These are phyloP conservation scores for Xanthostigma xanthostigma DNA, from an alignment of 2,888 invertebrate genomes.

Conservation along the genomic window DNA sequence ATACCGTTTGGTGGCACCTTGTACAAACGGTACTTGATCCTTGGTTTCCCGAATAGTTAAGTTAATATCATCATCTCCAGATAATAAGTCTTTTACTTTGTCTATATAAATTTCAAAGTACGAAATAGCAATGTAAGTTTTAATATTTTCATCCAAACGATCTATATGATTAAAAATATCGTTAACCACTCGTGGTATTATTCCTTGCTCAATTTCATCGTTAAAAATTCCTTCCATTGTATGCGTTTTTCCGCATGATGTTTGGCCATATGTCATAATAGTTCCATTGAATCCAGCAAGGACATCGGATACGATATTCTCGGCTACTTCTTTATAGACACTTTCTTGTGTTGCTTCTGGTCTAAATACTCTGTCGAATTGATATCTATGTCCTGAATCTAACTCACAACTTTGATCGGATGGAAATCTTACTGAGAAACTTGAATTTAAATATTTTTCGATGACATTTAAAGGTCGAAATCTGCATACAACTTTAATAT, in stretches of 20 bases:
- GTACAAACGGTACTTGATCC: constrained; percentile 97
- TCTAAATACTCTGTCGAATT: constrained; percentile 98
- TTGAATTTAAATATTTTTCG: too few species aligned
- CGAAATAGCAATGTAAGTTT: constrained; percentile 99
- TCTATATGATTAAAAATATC: constrained; percentile 99
- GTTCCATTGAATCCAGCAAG: constrained; percentile 98
- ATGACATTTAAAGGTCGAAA: too few species aligned
- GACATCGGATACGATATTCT: constrained; percentile 96
- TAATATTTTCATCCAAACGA: constrained; percentile 98
- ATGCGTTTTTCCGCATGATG: constrained; percentile 99
- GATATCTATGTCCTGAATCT: constrained; percentile 81
- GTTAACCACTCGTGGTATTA: constrained; percentile 97
- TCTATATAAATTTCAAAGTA: constrained; percentile 99
- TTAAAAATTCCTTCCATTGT: constrained; percentile 99
- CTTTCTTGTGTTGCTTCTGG: constrained; percentile 98
- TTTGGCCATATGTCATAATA: constrained; percentile 99
- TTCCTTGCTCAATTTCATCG: constrained; percentile 82
- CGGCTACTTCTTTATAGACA: constrained; percentile 97
- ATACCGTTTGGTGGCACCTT: constrained; percentile 98
- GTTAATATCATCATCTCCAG: constrained; percentile 97
- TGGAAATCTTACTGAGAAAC: too few species aligned
- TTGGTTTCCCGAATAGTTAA: constrained; percentile 99
- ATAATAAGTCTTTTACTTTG: constrained; percentile 94
- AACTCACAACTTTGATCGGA: too few species aligned
- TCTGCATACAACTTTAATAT: too few species aligned